Evolutionary conservation across 30 jellyfish, hydroid and myxozoan species (phyloP).

Genomic region (Pelagia noctiluca): DNA sequence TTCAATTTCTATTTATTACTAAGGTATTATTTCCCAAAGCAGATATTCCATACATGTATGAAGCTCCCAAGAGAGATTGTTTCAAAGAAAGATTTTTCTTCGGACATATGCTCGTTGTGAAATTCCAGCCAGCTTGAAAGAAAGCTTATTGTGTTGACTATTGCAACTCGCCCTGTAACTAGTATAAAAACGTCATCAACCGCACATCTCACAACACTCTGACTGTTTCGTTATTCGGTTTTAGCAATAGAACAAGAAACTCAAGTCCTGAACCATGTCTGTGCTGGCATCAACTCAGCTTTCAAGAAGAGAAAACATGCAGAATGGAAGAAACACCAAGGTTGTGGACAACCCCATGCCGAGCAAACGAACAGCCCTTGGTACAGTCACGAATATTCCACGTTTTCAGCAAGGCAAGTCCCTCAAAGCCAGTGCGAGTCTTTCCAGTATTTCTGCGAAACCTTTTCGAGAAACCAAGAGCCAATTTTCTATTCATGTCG

Average conservation of each 20-base stretch:
- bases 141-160: no score
- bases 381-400: constrained; percentile 39
- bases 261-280: background rate
- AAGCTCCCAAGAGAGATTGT: no score
- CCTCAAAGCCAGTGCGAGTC: background rate
- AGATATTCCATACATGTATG: no score
- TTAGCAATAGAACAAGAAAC: background rate
- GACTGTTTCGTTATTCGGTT: background rate
- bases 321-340: background rate
- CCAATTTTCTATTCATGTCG: constrained; percentile 40
- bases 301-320: background rate
- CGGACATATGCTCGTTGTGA: background rate
- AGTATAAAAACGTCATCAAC: background rate
- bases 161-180: background rate
- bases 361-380: constrained; percentile 67
- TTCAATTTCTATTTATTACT: no score
- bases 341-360: constrained; percentile 56
- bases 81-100: no score
- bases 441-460: background rate
- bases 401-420: constrained; percentile 44
- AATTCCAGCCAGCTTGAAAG: background rate
- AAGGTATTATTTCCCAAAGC: no score
- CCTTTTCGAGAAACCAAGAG: background rate
- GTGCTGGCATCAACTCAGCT: background rate
- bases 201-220: background rate